A percentile compares a stretch with the other conserved stretches of the same genome.
phyloP scores from a whole-genome alignment of 1,140 invertebrate genomes.

The Phenacoccus solenopsis region DNA sequence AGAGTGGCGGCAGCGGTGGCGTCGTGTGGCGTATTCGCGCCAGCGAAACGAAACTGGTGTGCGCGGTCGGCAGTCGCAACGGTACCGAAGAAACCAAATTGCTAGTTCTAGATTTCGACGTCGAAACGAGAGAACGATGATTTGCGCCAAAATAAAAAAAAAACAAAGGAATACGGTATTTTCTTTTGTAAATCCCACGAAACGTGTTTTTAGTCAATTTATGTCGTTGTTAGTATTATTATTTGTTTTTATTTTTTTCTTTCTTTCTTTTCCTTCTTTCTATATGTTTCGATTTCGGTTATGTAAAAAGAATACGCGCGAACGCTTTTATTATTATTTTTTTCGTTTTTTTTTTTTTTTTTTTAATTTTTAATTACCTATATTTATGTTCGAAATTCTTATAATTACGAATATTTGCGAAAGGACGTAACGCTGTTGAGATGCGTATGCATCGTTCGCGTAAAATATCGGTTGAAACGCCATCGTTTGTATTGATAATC shows the following conservation, averaged over 20 bases:
- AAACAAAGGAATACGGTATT: too few relatives aligned
- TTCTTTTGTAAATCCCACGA: not conserved
- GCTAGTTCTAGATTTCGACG: constrained; percentile 92
- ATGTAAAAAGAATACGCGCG: too few relatives aligned
- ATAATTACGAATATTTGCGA: too few relatives aligned
- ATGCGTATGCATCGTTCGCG: too few relatives aligned
- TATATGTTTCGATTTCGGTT: not conserved
- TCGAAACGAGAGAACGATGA: constrained; percentile 39
- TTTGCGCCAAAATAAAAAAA: not conserved
- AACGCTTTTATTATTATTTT: too few relatives aligned
- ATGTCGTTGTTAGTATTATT: not conserved
- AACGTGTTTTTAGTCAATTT: constrained; percentile 8
- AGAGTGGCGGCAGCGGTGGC: constrained; percentile 91
- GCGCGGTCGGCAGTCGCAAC: constrained; percentile 94
- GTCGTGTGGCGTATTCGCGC: constrained; percentile 97
- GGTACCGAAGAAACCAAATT: constrained; percentile 98
- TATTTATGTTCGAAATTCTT: too few relatives aligned
- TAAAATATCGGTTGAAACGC: too few relatives aligned
- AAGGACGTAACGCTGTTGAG: too few relatives aligned
- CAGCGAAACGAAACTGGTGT: constrained; percentile 92
- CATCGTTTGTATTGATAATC: too few relatives aligned
- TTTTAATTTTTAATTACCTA: too few relatives aligned
- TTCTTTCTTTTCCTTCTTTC: not conserved
- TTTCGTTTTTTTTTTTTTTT: too few relatives aligned
- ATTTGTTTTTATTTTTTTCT: not conserved